Conservation (phyloP, 2,797 vertebrate species). For the Leptatherina wallacei region DNA sequence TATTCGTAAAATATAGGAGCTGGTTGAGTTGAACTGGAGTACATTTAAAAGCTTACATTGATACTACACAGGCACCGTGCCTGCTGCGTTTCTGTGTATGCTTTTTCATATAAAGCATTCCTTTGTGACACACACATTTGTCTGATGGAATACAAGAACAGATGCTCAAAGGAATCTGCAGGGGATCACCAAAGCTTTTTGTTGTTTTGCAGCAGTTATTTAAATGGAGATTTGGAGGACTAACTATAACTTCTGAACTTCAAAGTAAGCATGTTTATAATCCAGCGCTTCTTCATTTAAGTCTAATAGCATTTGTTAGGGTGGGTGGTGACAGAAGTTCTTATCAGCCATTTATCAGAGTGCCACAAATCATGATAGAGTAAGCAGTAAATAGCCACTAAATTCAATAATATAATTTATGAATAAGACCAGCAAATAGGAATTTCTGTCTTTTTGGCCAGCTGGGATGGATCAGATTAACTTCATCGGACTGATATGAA, state of each 20-base stretch:
- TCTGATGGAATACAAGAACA: slow-evolving; percentile 34
- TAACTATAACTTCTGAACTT: slow-evolving; percentile 1
- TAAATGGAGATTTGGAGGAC: slow-evolving; percentile 25
- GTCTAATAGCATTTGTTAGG: background rate
- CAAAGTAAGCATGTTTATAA: slow-evolving; percentile 15
- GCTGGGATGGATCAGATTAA: background rate
- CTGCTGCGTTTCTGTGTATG: slow-evolving; percentile 9
- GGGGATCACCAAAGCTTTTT: slow-evolving; percentile 21
- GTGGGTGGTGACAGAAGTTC: background rate
- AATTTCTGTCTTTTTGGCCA: background rate
- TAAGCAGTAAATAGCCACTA: background rate
- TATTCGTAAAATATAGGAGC: background rate
- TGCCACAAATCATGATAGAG: background rate
- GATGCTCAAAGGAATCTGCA: slow-evolving; percentile 40
- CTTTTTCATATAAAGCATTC: slow-evolving; percentile 44
- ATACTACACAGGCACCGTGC: slow-evolving; percentile 22
- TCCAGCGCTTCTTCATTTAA: background rate
- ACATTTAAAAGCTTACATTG: background rate
- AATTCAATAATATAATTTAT: background rate
- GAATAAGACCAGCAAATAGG: background rate
- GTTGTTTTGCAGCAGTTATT: slow-evolving; percentile 11
- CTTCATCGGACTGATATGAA: slow-evolving; percentile 1
- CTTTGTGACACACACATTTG: slow-evolving; percentile 52
- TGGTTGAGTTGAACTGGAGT: background rate
- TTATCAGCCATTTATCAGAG: background rate